Evolutionary conservation across 2,888 invertebrate species (phyloP), one percentile per base, ranked within the genome.

Genomic region (Ephialtes manifestator): DNA sequence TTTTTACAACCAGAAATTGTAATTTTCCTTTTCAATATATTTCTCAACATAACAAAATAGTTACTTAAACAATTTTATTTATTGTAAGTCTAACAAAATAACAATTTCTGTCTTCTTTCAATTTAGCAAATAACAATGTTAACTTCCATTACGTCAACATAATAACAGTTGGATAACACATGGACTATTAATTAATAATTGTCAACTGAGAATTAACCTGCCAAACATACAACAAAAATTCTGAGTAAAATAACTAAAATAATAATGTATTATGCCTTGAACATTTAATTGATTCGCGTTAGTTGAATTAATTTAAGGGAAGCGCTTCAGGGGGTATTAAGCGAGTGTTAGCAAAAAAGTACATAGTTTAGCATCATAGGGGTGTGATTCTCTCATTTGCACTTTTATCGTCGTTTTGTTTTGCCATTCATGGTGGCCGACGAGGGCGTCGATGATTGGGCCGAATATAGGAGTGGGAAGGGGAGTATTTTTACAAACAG

Each of bases 321-420:
- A 8, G 35, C 4, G 35, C 4, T 39, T 3, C 4, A 39, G 35
- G 35, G 35, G 7, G 35, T 39, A 8, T 1, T 65, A 20, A 43
- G 4, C n/a, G 10, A 63, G 31, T n/a, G 35, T 11, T 5, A 11
- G 15, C 55, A 43, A 53, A 72, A n/a, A 39, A 35, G 46, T 60
- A 15, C 39, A 55, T 31, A 60, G 43, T 43, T 72, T 72, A n/a
- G 31, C 48, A 2, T 18, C 28, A 31, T 18, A 5, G 28, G 43
- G 28, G 31, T 46, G 68, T n/a, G 48, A 68, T 28, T 48, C 24
- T 28, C 43, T 20, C 39, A 39, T 18, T 5, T 18, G 65, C 10
- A 65, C 4, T 65, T 65, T 65, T 46, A 46, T 58, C 31, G 60
- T 24, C 18, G 60, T 68, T 74, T 43, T 31, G n/a, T 79, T 79